Evolutionary conservation across 2,888 invertebrate genomes (phyloP).

Genomic region (Stenodema calcarata): DNA sequence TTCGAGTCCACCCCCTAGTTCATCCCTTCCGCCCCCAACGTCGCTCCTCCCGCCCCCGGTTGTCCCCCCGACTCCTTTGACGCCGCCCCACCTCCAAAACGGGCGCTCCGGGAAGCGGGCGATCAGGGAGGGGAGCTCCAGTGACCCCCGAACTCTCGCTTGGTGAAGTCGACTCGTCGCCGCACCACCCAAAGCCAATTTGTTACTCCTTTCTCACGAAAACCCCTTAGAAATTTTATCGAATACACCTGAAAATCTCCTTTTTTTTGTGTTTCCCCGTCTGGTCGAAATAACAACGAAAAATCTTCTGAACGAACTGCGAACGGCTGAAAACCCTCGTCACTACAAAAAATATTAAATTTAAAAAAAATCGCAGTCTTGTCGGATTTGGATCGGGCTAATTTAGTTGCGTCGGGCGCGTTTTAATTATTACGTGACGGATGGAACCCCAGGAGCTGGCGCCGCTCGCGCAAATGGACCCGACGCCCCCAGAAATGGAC

Average conservation of each 20-base stretch:
- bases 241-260: too few species aligned
- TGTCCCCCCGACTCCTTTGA: background rate
- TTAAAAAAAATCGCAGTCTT: background rate
- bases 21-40: conserved; percentile 4
- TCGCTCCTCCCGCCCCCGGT: background rate
- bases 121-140: conserved; percentile 43
- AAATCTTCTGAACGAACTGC: background rate
- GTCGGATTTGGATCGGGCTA: background rate
- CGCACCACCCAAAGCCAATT: background rate
- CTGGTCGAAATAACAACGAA: background rate
- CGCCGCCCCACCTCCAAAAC: background rate
- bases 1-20: background rate
- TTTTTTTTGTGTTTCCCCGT: too few species aligned
- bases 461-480: conserved; percentile 49
- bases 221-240: background rate
- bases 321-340: background rate
- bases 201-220: background rate
- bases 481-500: conserved; percentile 50
- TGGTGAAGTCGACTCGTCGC: conserved; percentile 16
- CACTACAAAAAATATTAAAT: background rate
- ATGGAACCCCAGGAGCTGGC: conserved; percentile 49
- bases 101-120: conserved; percentile 22
- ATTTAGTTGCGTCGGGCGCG: background rate
- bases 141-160: conserved; percentile 47
- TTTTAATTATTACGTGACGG: background rate